Evolutionary conservation across 2,797 vertebrate species (phyloP).

Genomic region (Rhinogobio ventralis): DNA sequence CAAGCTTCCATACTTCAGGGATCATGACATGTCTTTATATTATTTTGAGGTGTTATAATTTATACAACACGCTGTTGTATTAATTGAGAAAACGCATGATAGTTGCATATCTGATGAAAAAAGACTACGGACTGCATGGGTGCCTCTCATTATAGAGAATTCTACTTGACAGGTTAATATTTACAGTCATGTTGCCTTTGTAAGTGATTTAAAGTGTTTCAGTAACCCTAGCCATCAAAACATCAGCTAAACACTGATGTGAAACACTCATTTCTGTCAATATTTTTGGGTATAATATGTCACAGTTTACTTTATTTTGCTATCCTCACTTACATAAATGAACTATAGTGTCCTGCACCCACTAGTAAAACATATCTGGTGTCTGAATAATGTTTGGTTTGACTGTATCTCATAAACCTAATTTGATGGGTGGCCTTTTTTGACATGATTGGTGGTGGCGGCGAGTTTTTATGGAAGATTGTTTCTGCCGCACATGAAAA

Average conservation of each 20-base stretch:
- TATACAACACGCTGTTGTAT: background rate
- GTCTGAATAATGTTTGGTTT: too few species aligned
- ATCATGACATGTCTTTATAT: background rate
- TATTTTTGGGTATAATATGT: too few species aligned
- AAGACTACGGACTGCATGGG: slow-evolving; percentile 16
- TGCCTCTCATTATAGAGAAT: background rate
- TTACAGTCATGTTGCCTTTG: background rate
- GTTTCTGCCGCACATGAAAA: background rate
- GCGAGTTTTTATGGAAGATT: background rate
- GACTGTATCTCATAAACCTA: background rate
- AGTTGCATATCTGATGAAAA: background rate
- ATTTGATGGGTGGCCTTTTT: background rate
- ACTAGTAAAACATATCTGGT: too few species aligned
- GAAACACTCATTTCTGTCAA: background rate
- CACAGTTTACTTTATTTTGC: too few species aligned
- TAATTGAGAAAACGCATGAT: background rate
- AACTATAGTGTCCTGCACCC: too few species aligned
- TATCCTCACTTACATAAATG: too few species aligned
- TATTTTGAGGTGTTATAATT: background rate
- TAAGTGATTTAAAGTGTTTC: background rate
- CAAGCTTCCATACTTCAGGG: background rate
- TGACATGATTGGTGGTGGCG: background rate
- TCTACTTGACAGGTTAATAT: background rate
- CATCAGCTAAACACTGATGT: background rate
- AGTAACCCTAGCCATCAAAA: background rate